Base-by-base conservation (phyloP, 2,888 invertebrate species). In the Clitarchus hookeri region DNA sequence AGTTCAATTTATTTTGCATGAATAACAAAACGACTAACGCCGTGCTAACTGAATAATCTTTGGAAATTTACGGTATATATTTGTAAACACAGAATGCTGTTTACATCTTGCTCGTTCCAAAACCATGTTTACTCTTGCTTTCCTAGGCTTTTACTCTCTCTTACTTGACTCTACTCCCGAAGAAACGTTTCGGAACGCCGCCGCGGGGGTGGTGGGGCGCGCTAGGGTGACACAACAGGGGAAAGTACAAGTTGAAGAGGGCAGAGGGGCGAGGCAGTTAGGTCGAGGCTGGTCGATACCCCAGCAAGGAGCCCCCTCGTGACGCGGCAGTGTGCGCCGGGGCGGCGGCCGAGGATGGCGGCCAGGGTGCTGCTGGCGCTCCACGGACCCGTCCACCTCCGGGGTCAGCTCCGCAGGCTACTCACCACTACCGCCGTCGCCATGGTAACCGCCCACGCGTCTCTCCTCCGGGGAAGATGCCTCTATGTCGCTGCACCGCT, bases 361-460 rank as follows among this genome's bases (percentile, higher is more conserved):
- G 77, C 4, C 16, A 23, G 23, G 26, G 27, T 13, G 13, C 25
- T 44, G 84, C 54, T 23, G 78, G 84, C 78, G 23, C 36, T 25
- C 77, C 84, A 0, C 65, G 84, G 84, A 6, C 23, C 85, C 85
- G 83, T 36, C 36, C 1, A 36, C 36, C 36, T 4, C 16, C 82
- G 48, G 44, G 77, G 65, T 19, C 77, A 36, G 84, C 84, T 27
- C 12, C 83, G 84, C 84, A 44, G 84, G 26, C 82, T 80, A 77
- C 77, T 78, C 25, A 65, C 36, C 26, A 19, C 84, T 23, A 19
- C 54, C 65, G 8, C 25, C 77, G 78, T 65, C 54, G 25, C 26
- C 84, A n/a, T 82, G 36, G 82, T 54, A 48, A 54, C 25, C 6
- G n/a, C 84, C 53, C 25, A 16, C 83, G 83, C 83, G 26, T 23